Base-by-base conservation (phyloP, 2,113 vertebrate genomes). In the Macheiramphus alcinus region DNA sequence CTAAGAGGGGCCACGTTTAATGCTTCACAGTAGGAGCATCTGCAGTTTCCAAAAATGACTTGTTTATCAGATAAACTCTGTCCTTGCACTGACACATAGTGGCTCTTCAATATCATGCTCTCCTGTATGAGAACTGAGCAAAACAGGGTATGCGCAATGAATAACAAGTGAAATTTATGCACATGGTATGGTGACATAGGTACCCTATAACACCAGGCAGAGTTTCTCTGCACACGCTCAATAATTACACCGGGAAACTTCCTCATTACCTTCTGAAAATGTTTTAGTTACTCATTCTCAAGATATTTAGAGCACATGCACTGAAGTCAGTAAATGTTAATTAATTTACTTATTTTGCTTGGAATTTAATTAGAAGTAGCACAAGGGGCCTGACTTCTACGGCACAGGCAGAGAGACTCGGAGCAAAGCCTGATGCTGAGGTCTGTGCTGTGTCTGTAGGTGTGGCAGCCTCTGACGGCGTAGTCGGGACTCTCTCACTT, bases 11-110 rank as follows among this genome's bases (percentile, higher is more conserved):
- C 97, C 97, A 98, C 95, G 88, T 97, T 98, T 98, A 98, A 98
- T 98, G 97, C 97, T 97, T 98, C 98, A 98, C 98, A 98, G 98
- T 98, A 95, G 98, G 98, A 98, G 97, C 97, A 98, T 98, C 97
- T 97, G 97, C 97, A 97, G 97, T 97, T 97, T 97, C 98, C 97
- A 97, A 98, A 98, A 98, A 98, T 98, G 98, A 98, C 98, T 98
- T 98, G 97, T 98, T 98, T 98, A 98, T 98, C 98, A 98, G 98
- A 98, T 98, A 98, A 98, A 98, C 97, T 98, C 98, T 98, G 97
- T 98, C 97, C 98, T 98, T 97, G 96, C 59, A 85, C 97, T 98
- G 98, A 98, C 97, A 98, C 97, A 96, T 96, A 98, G 97, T 97
- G 97, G 97, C 92, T 98, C 97, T 94, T 97, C 94, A 96, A 97